Evolutionary conservation across 2,888 invertebrate genomes (phyloP).

Genomic region (Acrobasis consociella): DNA sequence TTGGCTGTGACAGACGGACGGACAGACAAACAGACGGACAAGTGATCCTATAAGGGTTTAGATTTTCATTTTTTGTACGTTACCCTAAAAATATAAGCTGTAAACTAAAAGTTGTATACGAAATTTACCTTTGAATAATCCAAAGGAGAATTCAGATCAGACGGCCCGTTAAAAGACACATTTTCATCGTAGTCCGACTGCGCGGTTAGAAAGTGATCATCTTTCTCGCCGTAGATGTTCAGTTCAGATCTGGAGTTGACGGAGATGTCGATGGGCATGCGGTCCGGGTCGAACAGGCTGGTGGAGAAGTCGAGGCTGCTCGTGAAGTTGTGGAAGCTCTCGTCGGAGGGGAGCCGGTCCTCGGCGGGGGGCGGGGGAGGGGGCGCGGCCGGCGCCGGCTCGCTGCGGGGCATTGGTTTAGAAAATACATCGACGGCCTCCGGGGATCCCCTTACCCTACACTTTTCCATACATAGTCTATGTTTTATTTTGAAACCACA

Average conservation of each 20-base stretch:
- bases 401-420: slow-evolving; percentile 12
- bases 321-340: slow-evolving; percentile 62
- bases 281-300: slow-evolving; percentile 60
- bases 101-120: neutral
- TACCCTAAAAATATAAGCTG: too few species aligned
- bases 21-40: too few species aligned
- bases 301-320: slow-evolving; percentile 60
- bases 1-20: too few species aligned
- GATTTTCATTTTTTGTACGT: too few species aligned
- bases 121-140: slow-evolving; percentile 11
- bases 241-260: slow-evolving; percentile 54
- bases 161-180: slow-evolving; percentile 18
- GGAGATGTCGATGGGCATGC: slow-evolving; percentile 58
- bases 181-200: slow-evolving; percentile 38
- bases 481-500: too few species aligned
- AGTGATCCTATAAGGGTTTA: too few species aligned
- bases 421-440: too few species aligned
- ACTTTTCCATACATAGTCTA: too few species aligned
- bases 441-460: too few species aligned
- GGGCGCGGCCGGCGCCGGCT: slow-evolving; percentile 30
- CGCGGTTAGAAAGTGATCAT: slow-evolving; percentile 41
- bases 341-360: slow-evolving; percentile 58
- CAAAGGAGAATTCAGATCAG: neutral
- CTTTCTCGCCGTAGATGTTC: slow-evolving; percentile 46
- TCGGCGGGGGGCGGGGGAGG: slow-evolving; percentile 48